Percentiles rank a stretch among this genome's conserved stretches.
phyloP scores from a whole-genome alignment of 2,797 vertebrate species.

The Peromyscus aztecus region DNA sequence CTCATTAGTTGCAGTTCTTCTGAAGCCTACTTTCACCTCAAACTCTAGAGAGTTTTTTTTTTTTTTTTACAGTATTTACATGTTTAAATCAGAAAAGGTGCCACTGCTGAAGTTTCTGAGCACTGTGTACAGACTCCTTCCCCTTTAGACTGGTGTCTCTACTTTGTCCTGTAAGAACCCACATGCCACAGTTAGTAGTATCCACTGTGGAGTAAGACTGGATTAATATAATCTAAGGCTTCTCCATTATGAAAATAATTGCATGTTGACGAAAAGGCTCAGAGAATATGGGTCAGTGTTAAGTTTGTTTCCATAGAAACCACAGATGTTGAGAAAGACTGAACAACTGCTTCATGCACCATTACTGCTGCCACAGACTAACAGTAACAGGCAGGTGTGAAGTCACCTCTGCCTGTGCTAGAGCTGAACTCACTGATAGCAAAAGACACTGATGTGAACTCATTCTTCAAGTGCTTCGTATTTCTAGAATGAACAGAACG shows the following conservation, averaged over 20 bases:
- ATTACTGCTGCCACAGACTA: conserved; percentile 46
- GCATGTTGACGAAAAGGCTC: conserved; percentile 23
- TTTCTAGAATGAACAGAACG: conserved; percentile 60
- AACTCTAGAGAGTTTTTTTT: background rate
- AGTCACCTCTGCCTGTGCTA: conserved; percentile 40
- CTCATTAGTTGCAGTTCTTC: background rate
- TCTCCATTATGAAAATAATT: conserved; percentile 65
- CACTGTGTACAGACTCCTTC: background rate
- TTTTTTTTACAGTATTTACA: background rate
- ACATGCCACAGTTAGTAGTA: background rate
- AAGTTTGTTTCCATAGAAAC: conserved; percentile 77
- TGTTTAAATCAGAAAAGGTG: background rate
- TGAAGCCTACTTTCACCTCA: background rate
- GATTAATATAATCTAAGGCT: conserved; percentile 53
- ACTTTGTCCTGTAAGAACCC: background rate
- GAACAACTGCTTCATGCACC: conserved; percentile 50
- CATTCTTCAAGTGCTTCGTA: background rate
- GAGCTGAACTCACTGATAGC: conserved; percentile 52
- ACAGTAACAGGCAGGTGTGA: background rate
- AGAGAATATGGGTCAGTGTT: conserved; percentile 62
- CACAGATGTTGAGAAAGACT: conserved; percentile 40
- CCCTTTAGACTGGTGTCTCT: background rate
- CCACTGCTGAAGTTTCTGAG: conserved; percentile 25
- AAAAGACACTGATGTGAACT: conserved; percentile 28
- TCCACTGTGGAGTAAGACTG: background rate